phyloP scores from a whole-genome alignment of 2,113 vertebrate genomes.

The Corydoras maculifer region DNA sequence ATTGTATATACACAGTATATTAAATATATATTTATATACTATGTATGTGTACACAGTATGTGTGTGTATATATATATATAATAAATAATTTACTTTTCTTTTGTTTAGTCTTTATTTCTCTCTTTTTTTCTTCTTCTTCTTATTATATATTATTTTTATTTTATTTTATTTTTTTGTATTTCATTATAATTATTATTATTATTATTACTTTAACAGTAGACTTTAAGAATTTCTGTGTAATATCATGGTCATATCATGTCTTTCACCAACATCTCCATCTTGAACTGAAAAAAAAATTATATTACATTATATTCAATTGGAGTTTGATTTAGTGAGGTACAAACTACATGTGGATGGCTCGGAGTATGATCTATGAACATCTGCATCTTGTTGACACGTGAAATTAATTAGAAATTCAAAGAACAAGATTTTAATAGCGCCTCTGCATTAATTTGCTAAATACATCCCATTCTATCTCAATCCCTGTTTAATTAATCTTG shows the following conservation, averaged over 20 bases:
- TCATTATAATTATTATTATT: background rate
- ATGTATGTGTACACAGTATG: too few species aligned
- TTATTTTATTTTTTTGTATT: background rate
- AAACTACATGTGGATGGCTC: background rate
- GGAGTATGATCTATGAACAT: conserved; percentile 23
- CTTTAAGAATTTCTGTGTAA: too few species aligned
- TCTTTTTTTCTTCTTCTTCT: too few species aligned
- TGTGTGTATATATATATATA: background rate
- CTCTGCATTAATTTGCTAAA: conserved; percentile 27
- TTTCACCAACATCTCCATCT: too few species aligned
- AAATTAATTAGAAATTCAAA: conserved; percentile 36
- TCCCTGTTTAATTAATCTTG: conserved; percentile 9
- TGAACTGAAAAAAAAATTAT: too few species aligned
- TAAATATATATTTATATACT: too few species aligned
- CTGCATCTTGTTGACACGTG: conserved; percentile 25
- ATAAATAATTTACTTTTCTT: background rate
- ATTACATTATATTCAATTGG: too few species aligned
- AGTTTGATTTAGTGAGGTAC: background rate
- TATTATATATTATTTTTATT: background rate
- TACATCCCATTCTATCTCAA: conserved; percentile 25
- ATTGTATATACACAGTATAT: background rate
- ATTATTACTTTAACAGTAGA: too few species aligned
- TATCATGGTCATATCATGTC: too few species aligned
- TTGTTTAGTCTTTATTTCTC: background rate
- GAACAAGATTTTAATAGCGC: conserved; percentile 26